Evolutionary conservation across 2,797 vertebrate genomes (phyloP).

Genomic region (Lagorchestes hirsutus): DNA sequence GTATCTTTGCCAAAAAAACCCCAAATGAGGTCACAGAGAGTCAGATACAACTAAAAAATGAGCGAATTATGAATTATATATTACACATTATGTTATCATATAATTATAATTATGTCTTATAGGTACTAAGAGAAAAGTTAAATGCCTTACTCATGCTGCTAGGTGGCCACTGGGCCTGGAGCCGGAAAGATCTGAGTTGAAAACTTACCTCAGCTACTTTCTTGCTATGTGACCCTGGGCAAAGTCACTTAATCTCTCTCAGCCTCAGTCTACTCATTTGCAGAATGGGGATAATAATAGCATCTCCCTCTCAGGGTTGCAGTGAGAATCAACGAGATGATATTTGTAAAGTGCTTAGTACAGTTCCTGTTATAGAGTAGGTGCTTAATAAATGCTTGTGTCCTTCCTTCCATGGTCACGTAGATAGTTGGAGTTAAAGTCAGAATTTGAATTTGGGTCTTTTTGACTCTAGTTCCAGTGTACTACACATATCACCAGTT

Average conservation of each 20-base stretch:
- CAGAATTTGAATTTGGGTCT: too few species aligned
- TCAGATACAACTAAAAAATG: not conserved
- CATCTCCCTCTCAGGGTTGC: not conserved
- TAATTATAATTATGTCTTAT: too few species aligned
- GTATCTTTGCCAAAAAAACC: not conserved
- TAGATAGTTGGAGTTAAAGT: not conserved
- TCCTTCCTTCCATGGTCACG: not conserved
- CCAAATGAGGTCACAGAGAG: not conserved
- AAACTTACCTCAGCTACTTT: too few species aligned
- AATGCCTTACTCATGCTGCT: not conserved
- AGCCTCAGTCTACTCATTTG: not conserved
- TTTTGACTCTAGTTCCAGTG: not conserved
- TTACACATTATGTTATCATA: too few species aligned
- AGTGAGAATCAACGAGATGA: not conserved
- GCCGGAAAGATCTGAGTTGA: too few species aligned
- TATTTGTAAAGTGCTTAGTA: not conserved
- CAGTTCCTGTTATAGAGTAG: not conserved
- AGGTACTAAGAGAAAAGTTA: not conserved
- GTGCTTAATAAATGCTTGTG: not conserved
- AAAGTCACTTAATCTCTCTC: too few species aligned
- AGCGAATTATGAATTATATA: not conserved
- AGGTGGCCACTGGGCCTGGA: too few species aligned
- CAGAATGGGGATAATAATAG: not conserved
- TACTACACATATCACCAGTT: not conserved
- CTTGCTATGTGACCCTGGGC: too few species aligned